Conservation (phyloP, 2,113 vertebrate species). For the Callorhinus ursinus region DNA sequence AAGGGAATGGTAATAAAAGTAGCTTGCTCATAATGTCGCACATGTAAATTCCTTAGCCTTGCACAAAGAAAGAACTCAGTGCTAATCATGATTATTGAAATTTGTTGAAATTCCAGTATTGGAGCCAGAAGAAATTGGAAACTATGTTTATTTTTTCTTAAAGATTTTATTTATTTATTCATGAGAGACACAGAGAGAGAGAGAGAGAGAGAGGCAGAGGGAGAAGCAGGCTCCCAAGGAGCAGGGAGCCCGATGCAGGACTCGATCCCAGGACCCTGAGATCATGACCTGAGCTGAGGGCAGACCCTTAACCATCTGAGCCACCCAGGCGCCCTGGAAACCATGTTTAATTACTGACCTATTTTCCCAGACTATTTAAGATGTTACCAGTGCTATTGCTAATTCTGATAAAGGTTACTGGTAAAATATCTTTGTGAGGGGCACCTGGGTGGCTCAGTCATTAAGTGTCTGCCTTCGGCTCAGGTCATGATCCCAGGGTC, state of each 20-base stretch:
- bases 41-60: neutral
- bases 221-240: too few relatives aligned
- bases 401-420: neutral
- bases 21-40: neutral
- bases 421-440: neutral
- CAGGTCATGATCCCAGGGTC: too few relatives aligned
- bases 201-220: too few relatives aligned
- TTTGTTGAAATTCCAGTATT: neutral
- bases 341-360: neutral
- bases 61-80: neutral
- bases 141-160: neutral
- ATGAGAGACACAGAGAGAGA: too few relatives aligned
- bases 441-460: too few relatives aligned
- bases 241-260: too few relatives aligned
- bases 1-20: neutral
- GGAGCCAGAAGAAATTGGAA: slow-evolving; percentile 15
- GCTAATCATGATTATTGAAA: neutral
- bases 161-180: too few relatives aligned
- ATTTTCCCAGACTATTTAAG: neutral
- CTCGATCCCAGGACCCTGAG: too few relatives aligned
- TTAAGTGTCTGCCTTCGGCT: too few relatives aligned
- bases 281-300: too few relatives aligned
- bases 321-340: neutral
- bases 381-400: neutral
- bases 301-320: too few relatives aligned